Conservation (phyloP, 2,888 invertebrate genomes). For the Euzetes globulus region DNA sequence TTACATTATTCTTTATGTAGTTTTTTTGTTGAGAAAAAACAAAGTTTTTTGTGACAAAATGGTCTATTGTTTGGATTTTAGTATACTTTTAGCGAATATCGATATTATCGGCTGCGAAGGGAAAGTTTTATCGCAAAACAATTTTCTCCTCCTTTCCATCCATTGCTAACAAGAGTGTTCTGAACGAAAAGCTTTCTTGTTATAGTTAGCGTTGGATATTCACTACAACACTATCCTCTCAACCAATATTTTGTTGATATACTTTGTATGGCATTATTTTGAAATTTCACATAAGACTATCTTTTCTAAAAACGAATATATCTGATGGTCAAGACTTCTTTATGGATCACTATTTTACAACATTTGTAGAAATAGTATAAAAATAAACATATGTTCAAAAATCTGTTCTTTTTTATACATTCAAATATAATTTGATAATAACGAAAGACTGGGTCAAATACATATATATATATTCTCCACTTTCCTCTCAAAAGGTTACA, state of each 20-base stretch:
- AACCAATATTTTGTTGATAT: not conserved
- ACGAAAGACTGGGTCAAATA: too few species aligned
- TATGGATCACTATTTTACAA: not conserved
- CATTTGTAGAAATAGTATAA: not conserved
- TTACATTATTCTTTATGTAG: too few species aligned
- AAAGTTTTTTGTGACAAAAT: not conserved
- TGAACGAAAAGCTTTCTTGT: not conserved
- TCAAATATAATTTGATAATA: not conserved
- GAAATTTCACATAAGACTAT: not conserved
- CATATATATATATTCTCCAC: not conserved
- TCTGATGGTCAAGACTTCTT: not conserved
- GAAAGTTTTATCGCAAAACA: slow-evolving; percentile 6
- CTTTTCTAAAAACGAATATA: not conserved
- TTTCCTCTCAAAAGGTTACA: not conserved
- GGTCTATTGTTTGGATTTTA: not conserved
- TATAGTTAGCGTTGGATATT: not conserved
- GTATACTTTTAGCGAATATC: not conserved
- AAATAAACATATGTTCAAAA: not conserved
- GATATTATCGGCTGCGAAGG: slow-evolving; percentile 13
- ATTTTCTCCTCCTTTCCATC: not conserved
- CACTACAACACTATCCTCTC: not conserved
- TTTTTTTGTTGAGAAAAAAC: too few species aligned
- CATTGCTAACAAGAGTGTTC: not conserved
- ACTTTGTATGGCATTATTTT: not conserved
- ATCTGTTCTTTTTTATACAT: not conserved